Percentiles rank a stretch among this genome's conserved stretches.
phyloP scores from a whole-genome alignment of 2,888 invertebrate species.

The Lacanobia oleracea region DNA sequence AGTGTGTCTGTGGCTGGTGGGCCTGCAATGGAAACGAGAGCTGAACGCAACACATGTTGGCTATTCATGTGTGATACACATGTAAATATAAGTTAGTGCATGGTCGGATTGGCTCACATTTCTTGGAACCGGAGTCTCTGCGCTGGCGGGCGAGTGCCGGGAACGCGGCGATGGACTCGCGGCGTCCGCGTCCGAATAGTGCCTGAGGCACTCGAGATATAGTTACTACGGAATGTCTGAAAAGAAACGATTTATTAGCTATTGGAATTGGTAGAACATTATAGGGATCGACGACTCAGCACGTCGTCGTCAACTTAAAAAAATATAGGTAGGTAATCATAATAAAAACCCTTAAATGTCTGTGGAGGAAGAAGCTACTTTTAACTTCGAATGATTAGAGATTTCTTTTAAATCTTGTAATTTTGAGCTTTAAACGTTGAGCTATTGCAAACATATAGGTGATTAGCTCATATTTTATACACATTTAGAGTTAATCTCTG shows the following conservation, averaged over 20 bases:
- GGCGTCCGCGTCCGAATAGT: slow-evolving; percentile 94
- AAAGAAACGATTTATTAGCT: slow-evolving; percentile 55
- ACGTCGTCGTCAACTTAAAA: too few relatives aligned
- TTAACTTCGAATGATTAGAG: too few relatives aligned
- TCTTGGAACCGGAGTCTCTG: slow-evolving; percentile 83
- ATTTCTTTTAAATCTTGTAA: too few relatives aligned
- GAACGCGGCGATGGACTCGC: slow-evolving; percentile 95
- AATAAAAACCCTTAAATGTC: too few relatives aligned
- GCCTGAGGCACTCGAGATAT: slow-evolving; percentile 95
- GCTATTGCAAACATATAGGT: too few relatives aligned
- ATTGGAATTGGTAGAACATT: not conserved
- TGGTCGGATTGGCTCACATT: slow-evolving; percentile 81
- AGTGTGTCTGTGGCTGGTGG: slow-evolving; percentile 93
- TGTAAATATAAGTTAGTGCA: not conserved
- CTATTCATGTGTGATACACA: not conserved
- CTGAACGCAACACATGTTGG: slow-evolving; percentile 44
- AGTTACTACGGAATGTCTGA: slow-evolving; percentile 95
- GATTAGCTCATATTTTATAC: too few relatives aligned
- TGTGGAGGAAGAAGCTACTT: too few relatives aligned
- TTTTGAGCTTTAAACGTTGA: too few relatives aligned
- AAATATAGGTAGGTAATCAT: too few relatives aligned
- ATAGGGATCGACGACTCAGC: not conserved
- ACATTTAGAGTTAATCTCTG: too few relatives aligned
- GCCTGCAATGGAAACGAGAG: slow-evolving; percentile 80
- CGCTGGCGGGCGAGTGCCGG: slow-evolving; percentile 89